Evolutionary conservation across 1,140 invertebrate species (phyloP).

Genomic region (Aphis craccivora): DNA sequence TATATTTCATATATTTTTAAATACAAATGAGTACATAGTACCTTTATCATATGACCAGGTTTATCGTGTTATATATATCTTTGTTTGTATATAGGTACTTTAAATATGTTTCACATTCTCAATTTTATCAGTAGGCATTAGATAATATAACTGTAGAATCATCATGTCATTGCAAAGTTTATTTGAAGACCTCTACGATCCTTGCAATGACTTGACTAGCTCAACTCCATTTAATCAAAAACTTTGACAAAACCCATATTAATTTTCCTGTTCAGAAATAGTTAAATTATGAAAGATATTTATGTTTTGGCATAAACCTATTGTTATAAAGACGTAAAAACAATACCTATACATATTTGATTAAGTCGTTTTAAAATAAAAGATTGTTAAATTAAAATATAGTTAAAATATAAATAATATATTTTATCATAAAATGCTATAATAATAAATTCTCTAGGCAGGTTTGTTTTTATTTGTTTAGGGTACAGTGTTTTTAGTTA

Average conservation of each 20-base stretch:
- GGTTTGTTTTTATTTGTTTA: not conserved
- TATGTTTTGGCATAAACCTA: not conserved
- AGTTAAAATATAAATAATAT: not conserved
- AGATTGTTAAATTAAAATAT: not conserved
- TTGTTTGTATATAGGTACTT: not conserved
- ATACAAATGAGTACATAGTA: not conserved
- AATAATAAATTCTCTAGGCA: not conserved
- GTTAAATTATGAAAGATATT: not conserved
- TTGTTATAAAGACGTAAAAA: not conserved
- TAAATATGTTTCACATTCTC: not conserved
- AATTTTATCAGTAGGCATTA: not conserved
- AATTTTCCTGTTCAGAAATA: not conserved
- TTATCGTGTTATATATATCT: not conserved
- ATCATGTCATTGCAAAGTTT: constrained; percentile 12
- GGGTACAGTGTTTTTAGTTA: not conserved
- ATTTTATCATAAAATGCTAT: not conserved
- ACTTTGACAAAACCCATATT: constrained; percentile 27
- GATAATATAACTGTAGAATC: not conserved
- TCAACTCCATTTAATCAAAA: constrained; percentile 38
- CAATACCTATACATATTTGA: not conserved
- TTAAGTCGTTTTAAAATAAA: not conserved
- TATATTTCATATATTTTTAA: too few relatives aligned
- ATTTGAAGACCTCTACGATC: constrained; percentile 1
- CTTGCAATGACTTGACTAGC: not conserved
- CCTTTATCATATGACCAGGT: not conserved